Evolutionary conservation across 30 jellyfish, hydroid and myxozoan species (phyloP).

Genomic region (Hydractinia symbiolongicarpus): DNA sequence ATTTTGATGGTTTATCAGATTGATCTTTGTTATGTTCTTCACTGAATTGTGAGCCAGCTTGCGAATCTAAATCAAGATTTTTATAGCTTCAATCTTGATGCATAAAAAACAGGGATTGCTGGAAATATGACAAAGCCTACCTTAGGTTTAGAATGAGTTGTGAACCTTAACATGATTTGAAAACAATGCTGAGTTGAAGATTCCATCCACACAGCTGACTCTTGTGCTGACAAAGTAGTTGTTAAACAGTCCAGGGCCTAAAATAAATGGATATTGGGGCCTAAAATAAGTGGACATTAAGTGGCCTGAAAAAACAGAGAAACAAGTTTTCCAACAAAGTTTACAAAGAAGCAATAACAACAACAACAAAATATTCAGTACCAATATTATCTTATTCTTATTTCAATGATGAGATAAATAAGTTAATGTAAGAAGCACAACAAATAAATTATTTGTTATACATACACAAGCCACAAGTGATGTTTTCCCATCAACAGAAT

Average conservation of each 20-base stretch:
- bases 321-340: no score
- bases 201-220: constrained; percentile 60
- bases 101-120: not conserved
- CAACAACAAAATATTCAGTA: no score
- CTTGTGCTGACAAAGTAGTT: constrained; percentile 57
- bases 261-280: not conserved
- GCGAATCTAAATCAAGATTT: constrained; percentile 39
- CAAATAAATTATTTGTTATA: no score
- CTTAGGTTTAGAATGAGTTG: constrained; percentile 71
- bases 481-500: constrained; percentile 53
- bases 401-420: no score
- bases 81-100: not conserved
- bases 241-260: constrained; percentile 79
- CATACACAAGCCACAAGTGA: constrained; percentile 69
- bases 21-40: constrained; percentile 35
- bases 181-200: constrained; percentile 76
- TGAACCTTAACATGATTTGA: constrained; percentile 56
- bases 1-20: constrained; percentile 32
- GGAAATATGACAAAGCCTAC: constrained; percentile 28
- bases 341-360: no score
- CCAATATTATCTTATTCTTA: no score
- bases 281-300: no score
- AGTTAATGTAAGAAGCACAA: no score
- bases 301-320: no score
- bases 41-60: constrained; percentile 56